Base-by-base conservation (phyloP, 1,140 invertebrate species). In the Brachionus plicatilis region DNA sequence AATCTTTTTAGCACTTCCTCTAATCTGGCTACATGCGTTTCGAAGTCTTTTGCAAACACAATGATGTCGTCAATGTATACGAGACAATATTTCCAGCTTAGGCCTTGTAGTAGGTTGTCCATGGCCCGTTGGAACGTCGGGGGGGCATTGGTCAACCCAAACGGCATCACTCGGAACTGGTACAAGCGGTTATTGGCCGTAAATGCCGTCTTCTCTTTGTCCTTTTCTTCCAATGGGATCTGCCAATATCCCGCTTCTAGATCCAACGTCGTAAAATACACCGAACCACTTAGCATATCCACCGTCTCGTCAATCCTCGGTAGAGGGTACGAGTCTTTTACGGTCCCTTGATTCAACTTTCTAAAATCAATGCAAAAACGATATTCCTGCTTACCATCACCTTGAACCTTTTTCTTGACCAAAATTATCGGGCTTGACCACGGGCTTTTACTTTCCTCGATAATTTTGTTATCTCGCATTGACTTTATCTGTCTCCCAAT, bases 191-290 rank as follows among this genome's bases (percentile, higher is more conserved):
- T 45, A 20, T 60, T 24, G 12, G 33, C 27, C 29, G 27, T 43
- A 65, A 83, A 83, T 43, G 88, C 85, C 7, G 85, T 87, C 70
- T 87, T 88, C 14, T 87, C 85, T 56, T 72, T 85, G 85, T 85
- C 85, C 29, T 85, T 20, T 45, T 87, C 85, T 29, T 86, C 66
- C 0, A 90, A 83, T 7, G 66, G 29, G 1, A 90, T 85, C 68
- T 90, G 88, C 79, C 87, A 87, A 85, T 87, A 90, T 8, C 88
- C 89, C 68, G 86, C 86, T 66, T 84, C 86, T 50, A 89, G 33
- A 85, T 90, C 89, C 8, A 90, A 66, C 14, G 85, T 86, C 11
- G 78, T 87, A 72, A 88, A 89, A 14, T 17, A 60, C 17, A 60
- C 56, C n/a, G 29, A 17, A 24, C 79, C 79, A 14, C 17, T 24